A percentile compares a stretch with the other conserved stretches of the same genome.
These are phyloP conservation scores for Forficula auricularia DNA, from an alignment of 1,140 invertebrate species.

Conservation along the genomic window DNA sequence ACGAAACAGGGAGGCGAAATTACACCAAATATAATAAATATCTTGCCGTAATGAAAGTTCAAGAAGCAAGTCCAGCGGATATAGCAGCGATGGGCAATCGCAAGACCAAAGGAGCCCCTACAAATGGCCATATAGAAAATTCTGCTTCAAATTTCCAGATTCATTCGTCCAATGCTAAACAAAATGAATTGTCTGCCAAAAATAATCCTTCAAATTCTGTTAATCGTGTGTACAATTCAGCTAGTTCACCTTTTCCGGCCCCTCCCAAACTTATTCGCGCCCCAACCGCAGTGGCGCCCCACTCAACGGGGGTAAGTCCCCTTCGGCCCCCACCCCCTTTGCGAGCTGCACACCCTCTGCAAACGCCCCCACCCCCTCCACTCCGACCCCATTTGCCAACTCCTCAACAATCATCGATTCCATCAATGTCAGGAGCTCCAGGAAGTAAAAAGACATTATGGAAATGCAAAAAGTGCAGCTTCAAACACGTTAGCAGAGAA, in stretches of 20 bases:
- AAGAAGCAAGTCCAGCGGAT: slow-evolving; percentile 19
- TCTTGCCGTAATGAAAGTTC: slow-evolving; percentile 49
- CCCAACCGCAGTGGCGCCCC: slow-evolving; percentile 4
- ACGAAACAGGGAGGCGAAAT: slow-evolving; percentile 75
- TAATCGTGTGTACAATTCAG: too few species aligned
- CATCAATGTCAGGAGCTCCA: not conserved
- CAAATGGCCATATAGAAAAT: too few species aligned
- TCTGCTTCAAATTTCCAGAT: too few species aligned
- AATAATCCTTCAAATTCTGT: too few species aligned
- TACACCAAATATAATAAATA: slow-evolving; percentile 85
- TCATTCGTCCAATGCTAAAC: too few species aligned
- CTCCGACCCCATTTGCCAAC: slow-evolving; percentile 1
- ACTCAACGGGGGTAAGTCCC: slow-evolving; percentile 7
- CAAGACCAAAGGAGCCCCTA: not conserved
- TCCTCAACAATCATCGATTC: not conserved
- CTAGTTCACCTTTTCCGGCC: not conserved
- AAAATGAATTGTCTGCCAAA: too few species aligned
- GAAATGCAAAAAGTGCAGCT: slow-evolving; percentile 68
- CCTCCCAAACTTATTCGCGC: slow-evolving; percentile 11
- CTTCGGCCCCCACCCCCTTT: slow-evolving; percentile 21
- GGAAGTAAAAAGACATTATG: slow-evolving; percentile 41
- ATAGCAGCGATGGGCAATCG: not conserved
- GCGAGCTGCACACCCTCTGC: slow-evolving; percentile 14
- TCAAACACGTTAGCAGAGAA: slow-evolving; percentile 41
- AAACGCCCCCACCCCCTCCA: not conserved